Conservation (phyloP, 1,140 invertebrate species). For the Drosophila sucinea region DNA sequence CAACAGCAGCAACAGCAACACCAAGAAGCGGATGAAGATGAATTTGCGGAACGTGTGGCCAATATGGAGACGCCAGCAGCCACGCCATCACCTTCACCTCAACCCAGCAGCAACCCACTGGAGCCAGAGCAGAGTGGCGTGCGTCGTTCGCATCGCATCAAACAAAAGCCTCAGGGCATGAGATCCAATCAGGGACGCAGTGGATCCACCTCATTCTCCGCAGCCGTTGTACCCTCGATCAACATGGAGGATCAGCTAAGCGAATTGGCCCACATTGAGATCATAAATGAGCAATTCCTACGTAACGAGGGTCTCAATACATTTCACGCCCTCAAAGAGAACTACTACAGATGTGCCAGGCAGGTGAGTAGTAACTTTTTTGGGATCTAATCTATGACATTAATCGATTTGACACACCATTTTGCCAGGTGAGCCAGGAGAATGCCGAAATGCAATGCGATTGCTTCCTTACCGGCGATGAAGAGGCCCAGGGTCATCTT, state of each 20-base stretch:
- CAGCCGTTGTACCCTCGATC: constrained; percentile 32
- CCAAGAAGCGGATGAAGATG: constrained; percentile 19
- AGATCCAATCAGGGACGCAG: constrained; percentile 58
- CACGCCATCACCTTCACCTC: constrained; percentile 49
- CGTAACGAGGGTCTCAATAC: constrained; percentile 87
- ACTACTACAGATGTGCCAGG: constrained; percentile 92
- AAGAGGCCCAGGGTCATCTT: constrained; percentile 90
- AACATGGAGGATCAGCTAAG: constrained; percentile 67
- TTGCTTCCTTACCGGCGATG: constrained; percentile 95
- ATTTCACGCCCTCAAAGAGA: constrained; percentile 92
- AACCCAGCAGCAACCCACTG: constrained; percentile 15
- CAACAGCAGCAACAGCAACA: neutral
- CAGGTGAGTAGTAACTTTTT: constrained; percentile 84
- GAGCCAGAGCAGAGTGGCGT: constrained; percentile 30
- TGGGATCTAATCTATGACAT: neutral
- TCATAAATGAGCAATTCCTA: constrained; percentile 71
- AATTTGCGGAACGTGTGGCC: constrained; percentile 51
- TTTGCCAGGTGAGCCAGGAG: constrained; percentile 89
- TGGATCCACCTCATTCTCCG: constrained; percentile 11
- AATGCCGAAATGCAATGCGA: constrained; percentile 97
- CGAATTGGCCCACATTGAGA: constrained; percentile 67
- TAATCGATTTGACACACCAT: neutral
- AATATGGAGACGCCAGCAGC: constrained; percentile 54
- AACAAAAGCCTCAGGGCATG: constrained; percentile 62
- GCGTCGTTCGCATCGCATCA: constrained; percentile 76